Evolutionary conservation across 1,140 invertebrate species (phyloP).

Genomic region (Aphis gossypii): DNA sequence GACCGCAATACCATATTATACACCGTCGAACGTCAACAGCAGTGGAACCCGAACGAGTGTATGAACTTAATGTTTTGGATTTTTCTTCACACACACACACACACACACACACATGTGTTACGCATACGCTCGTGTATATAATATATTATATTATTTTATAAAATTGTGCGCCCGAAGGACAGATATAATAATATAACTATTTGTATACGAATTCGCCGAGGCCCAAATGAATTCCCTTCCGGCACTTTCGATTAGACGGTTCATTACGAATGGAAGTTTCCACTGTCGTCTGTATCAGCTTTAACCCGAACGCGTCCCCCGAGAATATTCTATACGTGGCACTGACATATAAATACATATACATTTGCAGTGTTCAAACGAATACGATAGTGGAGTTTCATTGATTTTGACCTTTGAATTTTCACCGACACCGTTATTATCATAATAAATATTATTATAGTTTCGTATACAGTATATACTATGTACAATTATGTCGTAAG

Average conservation of each 20-base stretch:
- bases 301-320: not conserved
- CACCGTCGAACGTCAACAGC: not conserved
- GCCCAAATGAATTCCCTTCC: not conserved
- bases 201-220: not conserved
- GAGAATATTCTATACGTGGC: not conserved
- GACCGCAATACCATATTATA: not conserved
- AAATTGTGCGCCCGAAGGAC: not conserved
- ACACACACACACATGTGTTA: too few relatives aligned
- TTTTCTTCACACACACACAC: not conserved
- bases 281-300: not conserved
- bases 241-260: conserved; percentile 16
- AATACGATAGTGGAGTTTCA: too few relatives aligned
- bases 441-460: not conserved
- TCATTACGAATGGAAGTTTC: conserved; percentile 5
- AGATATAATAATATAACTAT: not conserved
- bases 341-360: not conserved
- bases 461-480: too few relatives aligned
- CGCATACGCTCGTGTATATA: not conserved
- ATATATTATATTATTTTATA: not conserved
- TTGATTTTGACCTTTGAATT: not conserved
- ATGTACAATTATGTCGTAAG: not conserved
- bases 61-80: not conserved
- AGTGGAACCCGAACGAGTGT: not conserved
- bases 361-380: not conserved
- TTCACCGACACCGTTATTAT: not conserved